Evolutionary conservation across 2,888 invertebrate genomes (phyloP), one percentile per base, ranked within the genome.

Genomic region (Megalurothrips usitatus): DNA sequence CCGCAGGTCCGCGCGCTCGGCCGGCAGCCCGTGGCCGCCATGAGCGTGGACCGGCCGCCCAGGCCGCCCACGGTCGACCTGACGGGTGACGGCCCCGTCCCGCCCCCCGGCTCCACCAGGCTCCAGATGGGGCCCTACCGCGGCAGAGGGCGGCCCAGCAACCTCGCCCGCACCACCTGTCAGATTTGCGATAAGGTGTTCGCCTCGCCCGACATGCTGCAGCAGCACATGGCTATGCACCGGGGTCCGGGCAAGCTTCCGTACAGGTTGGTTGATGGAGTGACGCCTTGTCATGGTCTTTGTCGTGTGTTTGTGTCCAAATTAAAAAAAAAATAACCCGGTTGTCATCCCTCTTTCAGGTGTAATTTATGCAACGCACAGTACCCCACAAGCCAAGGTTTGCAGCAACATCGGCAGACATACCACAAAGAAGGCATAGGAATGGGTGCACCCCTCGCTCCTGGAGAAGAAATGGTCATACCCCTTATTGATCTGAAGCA

Each of bases 331-430:
- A 79, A 17, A 81, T 78, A 2, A 12, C 28, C 9, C 8, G 9
- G 1, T 26, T 78, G 79, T 79, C 1, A 48, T 48, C 78, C 43
- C 48, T 34, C 28, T 58, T 83, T 14, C 81, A 83, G 92, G 83
- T 94, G 94, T 84, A 92, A 92, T 84, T 88, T 92, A 79, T 94
- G 94, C 84, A 91, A 92, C 0, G 93, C 93, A 0, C 91, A 92
- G 49, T 94, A 93, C 85, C 92, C 93, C 0, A 92, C 92, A 80
- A 89, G 90, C 0, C 87, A 89, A 80, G 90, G 89, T 19, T 85
- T 91, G 80, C 86, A 87, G 78, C 89, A 92, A 83, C 94, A 94
- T 85, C 88, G 92, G 68, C 92, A 92, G 84, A 91, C 91, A 80
- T 90, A 89, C 84, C 91, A 90, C 84, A 90, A 90, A 83, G 90